Base-by-base conservation (phyloP, 2,797 vertebrate species). In the Paedocypris micromegethes region DNA sequence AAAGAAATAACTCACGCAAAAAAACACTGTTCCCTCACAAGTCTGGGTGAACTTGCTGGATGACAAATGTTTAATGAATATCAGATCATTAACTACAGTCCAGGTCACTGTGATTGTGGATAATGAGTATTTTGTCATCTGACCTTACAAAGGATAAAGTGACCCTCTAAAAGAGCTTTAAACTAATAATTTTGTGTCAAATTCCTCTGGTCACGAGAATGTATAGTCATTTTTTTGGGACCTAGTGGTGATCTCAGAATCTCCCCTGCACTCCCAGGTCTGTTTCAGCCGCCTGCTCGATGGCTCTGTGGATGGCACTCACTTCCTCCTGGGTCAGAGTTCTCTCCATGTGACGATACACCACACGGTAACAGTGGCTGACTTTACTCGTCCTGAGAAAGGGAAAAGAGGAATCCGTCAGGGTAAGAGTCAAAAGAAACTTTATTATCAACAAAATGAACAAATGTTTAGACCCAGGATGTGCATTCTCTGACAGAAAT, bases 311-410 rank as follows among this genome's bases (percentile, higher is more conserved):
- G 77, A 94, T 2, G 0, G 1, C 61, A 3, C 74, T 65, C 55
- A 94, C 93, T 82, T 98, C 95, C 0, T 80, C 81, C 81, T 96
- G 92, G 1, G 88, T 90, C 69, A 96, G 81, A 1, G 94, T 96
- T 62, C 89, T 88, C 85, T 96, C 95, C 72, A 90, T 93, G 88
- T 98, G 95, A 3, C 93, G 93, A 83, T 98, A 98, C 46, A 78
- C 53, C 75, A 98, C 89, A 0, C 91, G 89, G 82, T 95, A 98
- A 81, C 95, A 97, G 40, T 92, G 94, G 76, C 95, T 98, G 78
- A 85, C 81, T 86, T 87, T 91, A 72, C 85, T 85, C 0, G 90
- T 94, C 88, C 96, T 98, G 42, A 2, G 40, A 43, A 40, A 40
- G 75, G 5, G n/a, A 5, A 40, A 61, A 62, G 43, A 38, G 23